Conservation (phyloP, 2,797 vertebrate genomes). For the Chaetodon trifasciatus region DNA sequence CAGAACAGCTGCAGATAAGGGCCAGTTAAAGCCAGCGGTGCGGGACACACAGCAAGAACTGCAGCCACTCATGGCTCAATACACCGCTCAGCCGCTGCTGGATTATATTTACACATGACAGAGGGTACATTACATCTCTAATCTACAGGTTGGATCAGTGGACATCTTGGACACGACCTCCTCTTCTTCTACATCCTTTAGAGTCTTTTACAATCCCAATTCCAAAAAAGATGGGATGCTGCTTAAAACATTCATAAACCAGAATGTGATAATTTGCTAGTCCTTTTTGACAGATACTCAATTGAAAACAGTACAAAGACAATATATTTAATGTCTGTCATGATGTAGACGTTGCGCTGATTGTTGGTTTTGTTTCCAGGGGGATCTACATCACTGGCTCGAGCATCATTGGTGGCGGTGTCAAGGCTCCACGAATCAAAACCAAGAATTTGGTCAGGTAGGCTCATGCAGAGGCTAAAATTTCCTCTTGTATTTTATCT, state of each 20-base stretch:
- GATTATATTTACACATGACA: neutral
- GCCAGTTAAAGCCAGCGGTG: neutral
- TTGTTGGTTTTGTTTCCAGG: slow-evolving; percentile 80
- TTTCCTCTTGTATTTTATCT: neutral
- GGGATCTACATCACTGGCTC: slow-evolving; percentile 99
- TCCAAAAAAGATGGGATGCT: no score
- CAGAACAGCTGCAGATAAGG: slow-evolving; percentile 16
- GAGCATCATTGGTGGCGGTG: slow-evolving; percentile 97
- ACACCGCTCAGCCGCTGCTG: neutral
- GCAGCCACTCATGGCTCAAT: neutral
- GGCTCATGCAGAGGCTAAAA: neutral
- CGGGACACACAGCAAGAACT: neutral
- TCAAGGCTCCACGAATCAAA: slow-evolving; percentile 98
- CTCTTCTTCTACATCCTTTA: no score
- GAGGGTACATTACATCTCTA: no score
- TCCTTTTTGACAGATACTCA: no score
- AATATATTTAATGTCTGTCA: neutral
- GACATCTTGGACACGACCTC: no score
- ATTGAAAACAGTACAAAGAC: no score
- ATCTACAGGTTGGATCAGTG: neutral
- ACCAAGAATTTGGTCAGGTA: slow-evolving; percentile 99
- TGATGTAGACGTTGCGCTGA: slow-evolving; percentile 7
- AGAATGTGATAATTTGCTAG: no score
- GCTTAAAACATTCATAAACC: no score
- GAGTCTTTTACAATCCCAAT: no score